Evolutionary conservation across 2,113 vertebrate species (phyloP).

Genomic region (Tautogolabrus adspersus): DNA sequence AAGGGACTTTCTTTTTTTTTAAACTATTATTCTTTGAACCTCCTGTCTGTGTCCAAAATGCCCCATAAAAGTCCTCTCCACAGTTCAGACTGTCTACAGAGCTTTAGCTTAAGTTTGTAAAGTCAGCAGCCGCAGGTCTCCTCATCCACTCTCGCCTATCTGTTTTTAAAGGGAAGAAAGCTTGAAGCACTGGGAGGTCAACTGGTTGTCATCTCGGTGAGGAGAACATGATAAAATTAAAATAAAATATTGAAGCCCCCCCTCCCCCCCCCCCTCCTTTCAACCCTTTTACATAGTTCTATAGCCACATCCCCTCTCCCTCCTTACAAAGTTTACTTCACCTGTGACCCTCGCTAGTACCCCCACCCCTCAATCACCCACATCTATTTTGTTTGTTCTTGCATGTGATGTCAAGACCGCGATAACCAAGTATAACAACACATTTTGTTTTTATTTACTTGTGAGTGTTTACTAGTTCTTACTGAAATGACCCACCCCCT

Average conservation of each 20-base stretch:
- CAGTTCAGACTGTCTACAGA: constrained; percentile 27
- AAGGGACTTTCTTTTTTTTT: constrained; percentile 3
- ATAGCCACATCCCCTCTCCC: constrained; percentile 30
- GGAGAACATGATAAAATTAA: constrained; percentile 60
- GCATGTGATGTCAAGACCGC: constrained; percentile 59
- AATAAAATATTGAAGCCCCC: constrained; percentile 24
- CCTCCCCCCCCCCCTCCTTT: constrained; percentile 7
- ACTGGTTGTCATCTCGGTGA: constrained; percentile 85
- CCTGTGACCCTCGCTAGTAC: constrained; percentile 17
- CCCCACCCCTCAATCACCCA: constrained; percentile 28
- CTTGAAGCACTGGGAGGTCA: constrained; percentile 87
- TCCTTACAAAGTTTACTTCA: constrained; percentile 41
- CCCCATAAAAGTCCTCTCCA: constrained; percentile 9
- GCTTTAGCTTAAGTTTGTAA: constrained; percentile 32
- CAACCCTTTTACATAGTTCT: constrained; percentile 48
- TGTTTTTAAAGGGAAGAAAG: constrained; percentile 86
- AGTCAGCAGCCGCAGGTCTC: constrained; percentile 52
- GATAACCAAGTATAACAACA: constrained; percentile 31
- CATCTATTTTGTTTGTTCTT: constrained; percentile 53
- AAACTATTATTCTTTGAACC: neutral
- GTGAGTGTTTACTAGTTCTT: constrained; percentile 19
- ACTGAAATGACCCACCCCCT: constrained; percentile 21
- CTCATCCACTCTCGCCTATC: constrained; percentile 68
- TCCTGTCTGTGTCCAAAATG: constrained; percentile 43
- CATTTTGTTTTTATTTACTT: constrained; percentile 24